Base-by-base conservation (phyloP, 2,888 invertebrate species). In the Drosophila mettleri region DNA sequence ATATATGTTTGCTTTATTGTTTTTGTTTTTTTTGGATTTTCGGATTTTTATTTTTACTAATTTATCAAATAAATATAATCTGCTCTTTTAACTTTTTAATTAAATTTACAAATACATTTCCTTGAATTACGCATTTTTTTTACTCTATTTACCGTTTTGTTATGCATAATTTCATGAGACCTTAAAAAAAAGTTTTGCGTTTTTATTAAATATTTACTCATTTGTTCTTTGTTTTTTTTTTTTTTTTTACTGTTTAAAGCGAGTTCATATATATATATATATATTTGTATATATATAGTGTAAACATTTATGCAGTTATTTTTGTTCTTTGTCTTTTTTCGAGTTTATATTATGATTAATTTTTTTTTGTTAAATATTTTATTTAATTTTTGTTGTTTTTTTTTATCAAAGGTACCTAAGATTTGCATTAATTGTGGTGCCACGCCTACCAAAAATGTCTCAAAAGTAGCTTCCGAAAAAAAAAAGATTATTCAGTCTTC, bases 391-490 rank as follows among this genome's bases (percentile, higher is more conserved):
- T 33, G 16, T 24, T 54, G 20, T 31, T 22, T 22, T 76, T 83
- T 58, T 43, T 57, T 60, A 71, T 70, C 62, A 80, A 82, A 82
- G 82, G 82, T 82, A 82, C 82, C 82, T 78, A 82, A 74, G 78
- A 86, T 82, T 86, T 86, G 78, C 84, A 70, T 77, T 72, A 55
- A 67, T 67, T 67, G 52, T 65, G 55, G 18, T 69, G 61, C 57
- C 46, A 58, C 52, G 57, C 45, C 41, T 60, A 52, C 65, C 49
- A 51, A 49, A 41, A 34, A 39, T 64, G 31, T 64, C 39, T 16
- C 34, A 51, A 62, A 57, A 57, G 48, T 63, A 49, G 20, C 24
- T 22, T 29, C 55, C 57, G 59, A 54, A 70, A 54, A 43, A 43
- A 24, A 24, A 58, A 54, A 36, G 14, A 33, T 18, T 48, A 66